Evolutionary conservation across 92 coral and sea anemone genomes (phyloP).

Genomic region (Diadumene lineata): DNA sequence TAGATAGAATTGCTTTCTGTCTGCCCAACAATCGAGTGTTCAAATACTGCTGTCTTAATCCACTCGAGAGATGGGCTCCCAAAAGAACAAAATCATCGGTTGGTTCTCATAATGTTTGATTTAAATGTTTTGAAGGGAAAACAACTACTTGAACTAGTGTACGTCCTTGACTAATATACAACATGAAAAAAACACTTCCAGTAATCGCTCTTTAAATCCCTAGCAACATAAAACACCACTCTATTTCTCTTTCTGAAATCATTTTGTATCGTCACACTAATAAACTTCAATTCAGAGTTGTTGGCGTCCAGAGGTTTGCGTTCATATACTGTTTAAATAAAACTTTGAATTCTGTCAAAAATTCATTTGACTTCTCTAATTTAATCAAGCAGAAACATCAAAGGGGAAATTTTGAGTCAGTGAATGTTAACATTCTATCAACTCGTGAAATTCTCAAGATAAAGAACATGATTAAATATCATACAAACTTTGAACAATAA

Average conservation of each 20-base stretch:
- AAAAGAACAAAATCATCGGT: slow-evolving; percentile 38
- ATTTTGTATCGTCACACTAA: slow-evolving; percentile 2
- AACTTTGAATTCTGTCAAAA: slow-evolving; percentile 33
- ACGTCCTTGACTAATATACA: slow-evolving; percentile 19
- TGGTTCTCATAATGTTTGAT: slow-evolving; percentile 68
- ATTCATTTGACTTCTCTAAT: slow-evolving; percentile 24
- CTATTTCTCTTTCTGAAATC: background rate
- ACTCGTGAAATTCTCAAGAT: slow-evolving; percentile 22
- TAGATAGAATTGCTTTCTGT: slow-evolving; percentile 44
- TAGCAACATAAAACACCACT: background rate
- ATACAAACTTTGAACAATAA: slow-evolving; percentile 7
- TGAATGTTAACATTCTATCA: slow-evolving; percentile 32
- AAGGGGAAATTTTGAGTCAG: slow-evolving; percentile 36
- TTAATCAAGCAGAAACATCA: slow-evolving; percentile 23
- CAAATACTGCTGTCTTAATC: slow-evolving; percentile 55
- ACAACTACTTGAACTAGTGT: slow-evolving; percentile 47
- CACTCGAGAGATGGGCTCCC: slow-evolving; percentile 54
- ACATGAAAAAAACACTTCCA: slow-evolving; percentile 17
- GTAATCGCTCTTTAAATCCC: background rate
- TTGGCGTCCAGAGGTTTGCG: slow-evolving; percentile 5
- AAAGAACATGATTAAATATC: slow-evolving; percentile 11
- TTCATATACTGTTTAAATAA: slow-evolving; percentile 29
- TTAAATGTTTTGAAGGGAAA: slow-evolving; percentile 70
- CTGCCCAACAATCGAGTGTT: slow-evolving; percentile 33
- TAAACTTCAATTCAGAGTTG: slow-evolving; percentile 6